phyloP scores from a whole-genome alignment of 2,113 vertebrate species.

The Pygoscelis adeliae region DNA sequence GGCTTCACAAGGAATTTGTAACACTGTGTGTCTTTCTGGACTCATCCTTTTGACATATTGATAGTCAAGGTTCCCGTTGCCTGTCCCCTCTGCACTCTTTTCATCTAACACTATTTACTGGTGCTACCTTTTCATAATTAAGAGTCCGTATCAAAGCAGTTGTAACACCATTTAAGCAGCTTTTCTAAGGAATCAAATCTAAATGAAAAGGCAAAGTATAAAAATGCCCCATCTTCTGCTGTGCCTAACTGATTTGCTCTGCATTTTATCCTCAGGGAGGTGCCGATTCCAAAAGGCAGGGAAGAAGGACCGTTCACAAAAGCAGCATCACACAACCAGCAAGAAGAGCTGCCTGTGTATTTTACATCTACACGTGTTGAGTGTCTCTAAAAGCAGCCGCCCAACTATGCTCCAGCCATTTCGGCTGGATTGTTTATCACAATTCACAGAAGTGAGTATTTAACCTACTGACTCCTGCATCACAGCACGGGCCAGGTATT shows the following conservation, averaged over 20 bases:
- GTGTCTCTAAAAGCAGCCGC: background rate
- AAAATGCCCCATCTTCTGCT: slow-evolving; percentile 52
- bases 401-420: background rate
- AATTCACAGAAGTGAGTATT: background rate
- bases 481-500: slow-evolving; percentile 12
- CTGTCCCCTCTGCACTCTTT: slow-evolving; percentile 1
- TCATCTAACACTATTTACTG: slow-evolving; percentile 58
- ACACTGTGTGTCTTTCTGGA: slow-evolving; percentile 14
- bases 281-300: slow-evolving; percentile 4
- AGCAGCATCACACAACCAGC: background rate
- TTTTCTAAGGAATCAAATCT: slow-evolving; percentile 62
- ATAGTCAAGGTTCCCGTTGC: background rate
- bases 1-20: slow-evolving; percentile 57
- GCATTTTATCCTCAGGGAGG: slow-evolving; percentile 59
- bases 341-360: background rate
- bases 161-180: slow-evolving; percentile 66
- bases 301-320: slow-evolving; percentile 9
- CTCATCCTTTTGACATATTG: background rate
- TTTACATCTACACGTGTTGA: background rate
- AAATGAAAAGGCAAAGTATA: slow-evolving; percentile 56
- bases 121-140: slow-evolving; percentile 67
- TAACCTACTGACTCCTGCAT: slow-evolving; percentile 42
- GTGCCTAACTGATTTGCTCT: slow-evolving; percentile 69
- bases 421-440: background rate
- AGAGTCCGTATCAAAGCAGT: slow-evolving; percentile 60